Evolutionary conservation across 2,113 vertebrate genomes (phyloP).

Genomic region (Tupaia chinensis): DNA sequence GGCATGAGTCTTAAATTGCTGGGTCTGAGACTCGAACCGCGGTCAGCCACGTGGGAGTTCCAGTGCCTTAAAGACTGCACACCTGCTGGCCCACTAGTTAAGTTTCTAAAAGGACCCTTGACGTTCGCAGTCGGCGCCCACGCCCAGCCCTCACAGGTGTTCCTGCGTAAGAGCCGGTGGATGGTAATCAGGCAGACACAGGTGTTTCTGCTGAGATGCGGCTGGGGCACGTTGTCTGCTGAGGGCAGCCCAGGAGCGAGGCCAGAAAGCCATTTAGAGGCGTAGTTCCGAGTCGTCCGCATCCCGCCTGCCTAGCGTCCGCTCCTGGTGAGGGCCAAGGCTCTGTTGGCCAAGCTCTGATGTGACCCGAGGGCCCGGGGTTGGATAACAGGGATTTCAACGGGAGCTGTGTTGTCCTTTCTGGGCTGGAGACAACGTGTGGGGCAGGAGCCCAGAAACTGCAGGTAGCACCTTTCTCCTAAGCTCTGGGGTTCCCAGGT

Average conservation of each 20-base stretch:
- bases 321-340: neutral
- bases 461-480: neutral
- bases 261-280: neutral
- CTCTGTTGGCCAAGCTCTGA: neutral
- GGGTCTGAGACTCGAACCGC: too few species aligned
- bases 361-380: neutral
- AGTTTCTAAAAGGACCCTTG: neutral
- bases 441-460: neutral
- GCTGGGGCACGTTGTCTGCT: neutral
- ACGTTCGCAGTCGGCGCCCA: neutral
- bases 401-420: neutral
- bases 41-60: too few species aligned
- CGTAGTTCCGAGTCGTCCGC: neutral
- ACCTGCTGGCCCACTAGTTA: too few species aligned
- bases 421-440: neutral
- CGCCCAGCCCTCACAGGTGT: neutral
- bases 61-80: too few species aligned
- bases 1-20: too few species aligned
- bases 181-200: neutral
- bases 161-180: neutral
- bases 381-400: neutral
- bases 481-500: neutral
- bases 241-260: fast-evolving
- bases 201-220: neutral
- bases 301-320: fast-evolving